phyloP scores from a whole-genome alignment of 2,113 vertebrate species.

The Ptyas mucosa region DNA sequence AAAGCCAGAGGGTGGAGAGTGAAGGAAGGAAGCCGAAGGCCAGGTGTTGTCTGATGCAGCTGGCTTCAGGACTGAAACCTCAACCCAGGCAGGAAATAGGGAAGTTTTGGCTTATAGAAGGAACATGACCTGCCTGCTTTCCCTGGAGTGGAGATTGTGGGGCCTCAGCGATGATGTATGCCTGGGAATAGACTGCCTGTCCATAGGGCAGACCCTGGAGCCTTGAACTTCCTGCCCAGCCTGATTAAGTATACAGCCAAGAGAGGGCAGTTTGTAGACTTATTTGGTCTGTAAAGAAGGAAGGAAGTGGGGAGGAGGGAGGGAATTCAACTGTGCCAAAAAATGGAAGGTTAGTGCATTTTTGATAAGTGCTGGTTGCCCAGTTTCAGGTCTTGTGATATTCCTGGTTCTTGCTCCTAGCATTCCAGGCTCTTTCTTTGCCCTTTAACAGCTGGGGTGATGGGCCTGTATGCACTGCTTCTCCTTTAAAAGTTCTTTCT shows the following conservation, averaged over 20 bases:
- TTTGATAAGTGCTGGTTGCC: neutral
- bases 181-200: neutral
- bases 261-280: neutral
- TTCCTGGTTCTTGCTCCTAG: neutral
- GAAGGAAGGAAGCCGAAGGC: constrained; percentile 19
- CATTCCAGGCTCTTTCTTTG: neutral
- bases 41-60: neutral
- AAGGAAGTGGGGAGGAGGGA: neutral
- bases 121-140: neutral
- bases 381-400: neutral
- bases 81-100: constrained; percentile 4
- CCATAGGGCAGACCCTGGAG: neutral
- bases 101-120: neutral
- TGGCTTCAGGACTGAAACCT: neutral
- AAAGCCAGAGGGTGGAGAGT: constrained; percentile 13
- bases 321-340: neutral
- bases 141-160: neutral
- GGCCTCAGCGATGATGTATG: neutral
- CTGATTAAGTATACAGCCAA: neutral
- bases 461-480: neutral
- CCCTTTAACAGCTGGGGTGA: neutral
- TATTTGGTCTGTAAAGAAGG: neutral
- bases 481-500: neutral
- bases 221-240: constrained; percentile 3
- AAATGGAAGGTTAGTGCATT: neutral